phyloP scores from a whole-genome alignment of 2,113 vertebrate species.

The Varanus komodoensis region DNA sequence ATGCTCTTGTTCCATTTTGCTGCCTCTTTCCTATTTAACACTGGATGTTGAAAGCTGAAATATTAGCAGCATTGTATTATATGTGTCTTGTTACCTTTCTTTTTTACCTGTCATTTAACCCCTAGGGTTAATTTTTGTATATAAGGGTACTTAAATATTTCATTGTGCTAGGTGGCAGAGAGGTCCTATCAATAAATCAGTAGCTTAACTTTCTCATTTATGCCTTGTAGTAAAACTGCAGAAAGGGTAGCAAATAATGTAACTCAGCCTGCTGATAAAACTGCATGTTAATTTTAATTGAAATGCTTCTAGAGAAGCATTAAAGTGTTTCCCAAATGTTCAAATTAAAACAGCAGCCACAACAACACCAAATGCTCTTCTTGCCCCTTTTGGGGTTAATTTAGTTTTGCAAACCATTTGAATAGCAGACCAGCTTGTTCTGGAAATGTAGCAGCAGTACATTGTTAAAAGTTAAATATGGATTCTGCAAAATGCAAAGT shows the following conservation, averaged over 20 bases:
- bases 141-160: too few species aligned
- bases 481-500: slow-evolving; percentile 27
- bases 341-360: neutral
- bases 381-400: neutral
- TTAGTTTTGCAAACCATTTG: neutral
- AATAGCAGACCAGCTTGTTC: slow-evolving; percentile 6
- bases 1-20: too few species aligned
- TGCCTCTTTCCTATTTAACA: too few species aligned
- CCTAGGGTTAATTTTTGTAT: too few species aligned
- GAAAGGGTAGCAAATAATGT: neutral
- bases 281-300: slow-evolving; percentile 3
- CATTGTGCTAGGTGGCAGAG: too few species aligned
- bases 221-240: neutral
- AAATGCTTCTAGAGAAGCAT: neutral
- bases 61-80: too few species aligned
- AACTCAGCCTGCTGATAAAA: neutral
- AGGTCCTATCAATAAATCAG: neutral
- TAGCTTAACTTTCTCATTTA: neutral
- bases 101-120: too few species aligned
- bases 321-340: neutral
- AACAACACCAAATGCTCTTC: too few species aligned
- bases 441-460: slow-evolving; percentile 16
- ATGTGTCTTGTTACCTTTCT: too few species aligned
- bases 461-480: neutral
- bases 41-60: too few species aligned